Conservation (phyloP, 2,888 invertebrate species). For the Tetragonisca angustula region DNA sequence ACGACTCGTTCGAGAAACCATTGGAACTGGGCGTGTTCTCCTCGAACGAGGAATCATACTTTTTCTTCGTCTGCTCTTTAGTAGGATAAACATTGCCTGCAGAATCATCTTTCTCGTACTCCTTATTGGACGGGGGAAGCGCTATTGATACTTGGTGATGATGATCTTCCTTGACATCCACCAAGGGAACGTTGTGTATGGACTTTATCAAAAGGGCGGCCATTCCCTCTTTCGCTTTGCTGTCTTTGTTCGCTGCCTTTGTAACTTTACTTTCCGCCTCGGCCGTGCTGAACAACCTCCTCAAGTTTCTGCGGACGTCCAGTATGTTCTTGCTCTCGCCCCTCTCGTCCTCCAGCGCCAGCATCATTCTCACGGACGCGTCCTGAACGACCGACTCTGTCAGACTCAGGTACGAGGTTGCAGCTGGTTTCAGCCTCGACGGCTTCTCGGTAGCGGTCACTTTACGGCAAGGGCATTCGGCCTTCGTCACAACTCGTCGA, state of each 20-base stretch:
- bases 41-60: constrained; percentile 75
- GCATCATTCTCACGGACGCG: constrained; percentile 80
- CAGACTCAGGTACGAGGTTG: constrained; percentile 71
- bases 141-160: constrained; percentile 72
- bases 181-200: constrained; percentile 82
- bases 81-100: constrained; percentile 12
- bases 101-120: constrained; percentile 23
- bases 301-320: constrained; percentile 87
- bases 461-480: constrained; percentile 16
- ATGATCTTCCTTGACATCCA: constrained; percentile 78
- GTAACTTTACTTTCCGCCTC: constrained; percentile 84
- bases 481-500: neutral
- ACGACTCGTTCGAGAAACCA: constrained; percentile 69
- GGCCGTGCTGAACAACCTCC: constrained; percentile 85
- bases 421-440: neutral
- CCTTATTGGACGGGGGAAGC: constrained; percentile 63
- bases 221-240: constrained; percentile 86
- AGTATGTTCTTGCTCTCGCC: constrained; percentile 84
- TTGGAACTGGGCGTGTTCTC: constrained; percentile 78
- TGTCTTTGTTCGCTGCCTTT: constrained; percentile 81
- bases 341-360: constrained; percentile 87
- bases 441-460: neutral
- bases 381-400: constrained; percentile 81
- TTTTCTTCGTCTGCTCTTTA: neutral
- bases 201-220: constrained; percentile 88